phyloP scores from a whole-genome alignment of 1,140 invertebrate genomes.

The Nymphalis io region DNA sequence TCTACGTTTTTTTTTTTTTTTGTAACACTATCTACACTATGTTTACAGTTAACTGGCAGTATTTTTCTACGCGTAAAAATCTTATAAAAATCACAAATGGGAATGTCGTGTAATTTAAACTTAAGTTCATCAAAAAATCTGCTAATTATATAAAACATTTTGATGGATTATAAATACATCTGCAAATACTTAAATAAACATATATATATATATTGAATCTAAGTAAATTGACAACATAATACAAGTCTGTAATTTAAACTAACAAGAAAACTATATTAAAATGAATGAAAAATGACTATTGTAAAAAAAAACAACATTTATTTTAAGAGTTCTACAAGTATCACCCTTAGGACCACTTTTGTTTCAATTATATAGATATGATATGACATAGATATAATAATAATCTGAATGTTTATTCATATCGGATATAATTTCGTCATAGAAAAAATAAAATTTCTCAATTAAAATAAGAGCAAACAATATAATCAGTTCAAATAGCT shows the following conservation, averaged over 20 bases:
- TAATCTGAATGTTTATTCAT: not conserved
- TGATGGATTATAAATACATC: too few species aligned
- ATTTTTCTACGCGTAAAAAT: constrained; percentile 31
- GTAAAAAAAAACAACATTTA: not conserved
- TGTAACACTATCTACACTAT: constrained; percentile 24
- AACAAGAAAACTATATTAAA: too few species aligned
- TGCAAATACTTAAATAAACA: too few species aligned
- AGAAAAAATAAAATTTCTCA: not conserved
- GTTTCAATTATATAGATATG: not conserved
- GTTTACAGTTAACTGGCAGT: constrained; percentile 36
- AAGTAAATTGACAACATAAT: too few species aligned
- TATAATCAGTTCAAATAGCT: constrained; percentile 14
- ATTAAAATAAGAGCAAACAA: constrained; percentile 9
- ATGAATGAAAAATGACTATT: not conserved
- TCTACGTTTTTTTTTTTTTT: constrained; percentile 11
- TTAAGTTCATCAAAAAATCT: not conserved
- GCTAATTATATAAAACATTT: not conserved
- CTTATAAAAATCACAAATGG: constrained; percentile 33
- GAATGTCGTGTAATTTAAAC: constrained; percentile 26
- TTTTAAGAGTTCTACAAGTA: not conserved
- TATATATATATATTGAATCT: too few species aligned
- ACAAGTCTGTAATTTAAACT: too few species aligned
- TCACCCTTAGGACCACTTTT: not conserved
- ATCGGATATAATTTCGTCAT: not conserved
- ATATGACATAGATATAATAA: not conserved